A percentile compares a stretch with the other conserved stretches of the same genome.
phyloP scores from a whole-genome alignment of 2,113 vertebrate genomes.

The Proterorhinus semilunaris region DNA sequence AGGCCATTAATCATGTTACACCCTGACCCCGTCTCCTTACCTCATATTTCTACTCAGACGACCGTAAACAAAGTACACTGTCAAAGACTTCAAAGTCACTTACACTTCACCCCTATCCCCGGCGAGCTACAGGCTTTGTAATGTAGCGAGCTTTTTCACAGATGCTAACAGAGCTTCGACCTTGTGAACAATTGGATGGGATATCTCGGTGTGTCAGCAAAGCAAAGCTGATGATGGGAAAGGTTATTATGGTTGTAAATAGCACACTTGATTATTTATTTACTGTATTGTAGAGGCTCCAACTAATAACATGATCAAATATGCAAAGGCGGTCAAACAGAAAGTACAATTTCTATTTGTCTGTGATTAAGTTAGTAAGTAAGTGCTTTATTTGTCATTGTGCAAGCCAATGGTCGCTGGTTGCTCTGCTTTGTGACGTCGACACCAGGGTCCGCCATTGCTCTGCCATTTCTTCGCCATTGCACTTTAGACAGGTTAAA shows the following conservation, averaged over 20 bases:
- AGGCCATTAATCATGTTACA: conserved; percentile 59
- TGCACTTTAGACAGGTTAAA: no score
- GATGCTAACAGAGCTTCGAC: conserved; percentile 46
- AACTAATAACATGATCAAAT: no score
- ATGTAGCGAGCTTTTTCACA: conserved; percentile 23
- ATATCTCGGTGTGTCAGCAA: conserved; percentile 43
- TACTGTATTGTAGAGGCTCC: no score
- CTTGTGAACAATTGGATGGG: conserved; percentile 50
- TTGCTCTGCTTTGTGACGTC: no score
- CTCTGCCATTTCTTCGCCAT: no score
- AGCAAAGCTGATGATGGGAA: conserved; percentile 37
- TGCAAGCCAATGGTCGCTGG: no score
- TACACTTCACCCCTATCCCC: conserved; percentile 54
- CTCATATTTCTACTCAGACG: conserved; percentile 53
- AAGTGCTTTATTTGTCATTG: no score
- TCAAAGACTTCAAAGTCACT: conserved; percentile 67
- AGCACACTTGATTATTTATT: background rate
- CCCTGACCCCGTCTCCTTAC: conserved; percentile 34
- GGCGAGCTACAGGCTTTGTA: conserved; percentile 34
- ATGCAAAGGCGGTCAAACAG: no score
- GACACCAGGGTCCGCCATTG: no score
- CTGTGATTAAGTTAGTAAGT: no score
- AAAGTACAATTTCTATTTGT: no score
- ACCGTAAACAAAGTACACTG: conserved; percentile 52
- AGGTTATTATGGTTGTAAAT: conserved; percentile 23